These are phyloP conservation scores for Anguilla rostrata DNA, from an alignment of 2,113 vertebrate species.

Conservation along the genomic window DNA sequence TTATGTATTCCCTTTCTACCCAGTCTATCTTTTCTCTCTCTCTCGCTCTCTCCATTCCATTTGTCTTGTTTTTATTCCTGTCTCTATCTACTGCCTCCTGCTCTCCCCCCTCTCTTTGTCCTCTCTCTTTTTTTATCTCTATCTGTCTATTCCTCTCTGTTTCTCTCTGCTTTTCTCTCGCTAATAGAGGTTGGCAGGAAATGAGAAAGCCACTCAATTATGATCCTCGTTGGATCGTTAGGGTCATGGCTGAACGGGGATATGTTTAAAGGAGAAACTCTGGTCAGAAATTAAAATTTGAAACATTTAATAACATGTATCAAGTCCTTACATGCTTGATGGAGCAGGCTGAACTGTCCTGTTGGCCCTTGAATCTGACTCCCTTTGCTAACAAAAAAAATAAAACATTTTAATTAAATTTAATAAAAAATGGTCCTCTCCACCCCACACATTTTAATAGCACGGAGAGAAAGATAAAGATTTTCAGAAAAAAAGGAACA, in stretches of 20 bases:
- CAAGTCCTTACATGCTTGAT: background rate
- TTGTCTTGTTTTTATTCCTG: constrained; percentile 37
- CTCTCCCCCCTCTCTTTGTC: constrained; percentile 37
- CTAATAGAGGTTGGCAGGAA: constrained; percentile 63
- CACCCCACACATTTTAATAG: background rate
- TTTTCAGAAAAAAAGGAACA: too few species aligned
- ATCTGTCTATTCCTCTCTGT: constrained; percentile 10
- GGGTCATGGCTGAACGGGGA: constrained; percentile 55
- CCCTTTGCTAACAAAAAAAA: too few species aligned
- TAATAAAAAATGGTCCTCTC: background rate
- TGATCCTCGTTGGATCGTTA: constrained; percentile 65
- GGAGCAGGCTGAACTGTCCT: background rate
- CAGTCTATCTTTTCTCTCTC: constrained; percentile 43
- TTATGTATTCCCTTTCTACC: background rate
- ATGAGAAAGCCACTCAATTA: constrained; percentile 70
- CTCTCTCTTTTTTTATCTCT: constrained; percentile 38
- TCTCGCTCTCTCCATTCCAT: constrained; percentile 37
- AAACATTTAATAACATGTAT: background rate
- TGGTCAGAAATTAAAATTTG: background rate
- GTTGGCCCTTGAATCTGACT: too few species aligned
- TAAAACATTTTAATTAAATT: too few species aligned
- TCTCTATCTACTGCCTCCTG: constrained; percentile 26
- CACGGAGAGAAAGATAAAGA: background rate
- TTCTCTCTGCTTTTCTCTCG: constrained; percentile 47
- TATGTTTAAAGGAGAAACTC: background rate